Evolutionary conservation across 92 coral and sea anemone species (phyloP).

Genomic region (Porites evermanni): DNA sequence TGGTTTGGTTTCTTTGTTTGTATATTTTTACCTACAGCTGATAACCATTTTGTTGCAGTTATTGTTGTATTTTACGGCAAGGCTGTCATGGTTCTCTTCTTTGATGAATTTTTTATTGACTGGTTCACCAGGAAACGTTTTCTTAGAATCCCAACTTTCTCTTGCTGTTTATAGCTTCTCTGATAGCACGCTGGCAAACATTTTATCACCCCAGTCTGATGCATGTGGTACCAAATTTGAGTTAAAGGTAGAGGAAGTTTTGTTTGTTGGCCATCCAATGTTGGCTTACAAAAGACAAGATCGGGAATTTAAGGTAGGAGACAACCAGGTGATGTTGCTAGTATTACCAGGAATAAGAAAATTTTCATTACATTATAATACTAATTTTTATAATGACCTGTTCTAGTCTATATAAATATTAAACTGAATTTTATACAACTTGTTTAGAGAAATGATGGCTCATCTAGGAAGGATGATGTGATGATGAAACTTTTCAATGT

Average conservation of each 20-base stretch:
- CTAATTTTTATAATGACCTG: too few species aligned
- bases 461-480: slow-evolving; percentile 76
- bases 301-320: slow-evolving; percentile 27
- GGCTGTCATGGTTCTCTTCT: neutral
- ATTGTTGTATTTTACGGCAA: neutral
- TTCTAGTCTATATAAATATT: neutral
- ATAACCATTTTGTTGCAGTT: neutral
- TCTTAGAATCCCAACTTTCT: neutral
- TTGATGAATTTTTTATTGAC: neutral
- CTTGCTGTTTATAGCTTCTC: slow-evolving; percentile 72
- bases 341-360: too few species aligned
- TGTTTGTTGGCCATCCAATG: slow-evolving; percentile 97
- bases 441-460: slow-evolving; percentile 72
- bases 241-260: slow-evolving; percentile 90
- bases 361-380: too few species aligned
- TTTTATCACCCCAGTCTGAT: slow-evolving; percentile 91
- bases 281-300: slow-evolving; percentile 58
- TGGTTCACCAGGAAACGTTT: neutral
- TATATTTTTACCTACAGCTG: too few species aligned
- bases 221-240: slow-evolving; percentile 94
- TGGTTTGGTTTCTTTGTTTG: neutral
- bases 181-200: slow-evolving; percentile 94
- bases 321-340: neutral
- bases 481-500: slow-evolving; percentile 96
- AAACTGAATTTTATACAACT: neutral